Evolutionary conservation across 2,888 invertebrate species (phyloP).

Genomic region (Apotomis betuletana): DNA sequence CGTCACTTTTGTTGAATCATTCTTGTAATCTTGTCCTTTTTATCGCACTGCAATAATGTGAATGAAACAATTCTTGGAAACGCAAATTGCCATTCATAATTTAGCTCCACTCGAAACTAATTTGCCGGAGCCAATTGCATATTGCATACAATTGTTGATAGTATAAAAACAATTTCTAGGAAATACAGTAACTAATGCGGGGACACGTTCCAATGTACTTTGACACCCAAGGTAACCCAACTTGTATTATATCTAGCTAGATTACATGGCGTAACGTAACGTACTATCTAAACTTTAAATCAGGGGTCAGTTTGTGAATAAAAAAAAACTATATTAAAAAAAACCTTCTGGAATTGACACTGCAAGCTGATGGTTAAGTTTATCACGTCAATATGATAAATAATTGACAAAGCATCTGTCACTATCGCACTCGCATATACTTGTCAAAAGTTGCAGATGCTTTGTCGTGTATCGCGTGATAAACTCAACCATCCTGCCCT

Average conservation of each 20-base stretch:
- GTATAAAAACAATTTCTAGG: conserved; percentile 3
- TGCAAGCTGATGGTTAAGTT: too few relatives aligned
- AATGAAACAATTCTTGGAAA: conserved; percentile 12
- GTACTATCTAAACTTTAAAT: too few relatives aligned
- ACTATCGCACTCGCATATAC: too few relatives aligned
- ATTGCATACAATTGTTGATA: background rate
- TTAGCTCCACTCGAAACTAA: background rate
- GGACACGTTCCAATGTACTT: background rate
- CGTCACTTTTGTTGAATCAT: background rate
- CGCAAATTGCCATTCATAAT: conserved; percentile 3
- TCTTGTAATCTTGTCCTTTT: background rate
- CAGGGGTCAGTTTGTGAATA: too few relatives aligned
- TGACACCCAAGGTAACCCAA: background rate
- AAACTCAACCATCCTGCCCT: too few relatives aligned
- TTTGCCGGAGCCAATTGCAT: conserved; percentile 5
- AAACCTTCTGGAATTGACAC: too few relatives aligned
- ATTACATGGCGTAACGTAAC: too few relatives aligned
- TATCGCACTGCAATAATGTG: background rate
- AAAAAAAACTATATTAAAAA: too few relatives aligned
- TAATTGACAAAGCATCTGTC: too few relatives aligned
- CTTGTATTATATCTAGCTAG: background rate
- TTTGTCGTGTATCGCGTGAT: too few relatives aligned
- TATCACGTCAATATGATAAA: too few relatives aligned
- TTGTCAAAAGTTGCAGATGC: too few relatives aligned
- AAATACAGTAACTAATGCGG: background rate